These are phyloP conservation scores for Megalopta genalis DNA, from an alignment of 1,140 invertebrate genomes.

Conservation along the genomic window DNA sequence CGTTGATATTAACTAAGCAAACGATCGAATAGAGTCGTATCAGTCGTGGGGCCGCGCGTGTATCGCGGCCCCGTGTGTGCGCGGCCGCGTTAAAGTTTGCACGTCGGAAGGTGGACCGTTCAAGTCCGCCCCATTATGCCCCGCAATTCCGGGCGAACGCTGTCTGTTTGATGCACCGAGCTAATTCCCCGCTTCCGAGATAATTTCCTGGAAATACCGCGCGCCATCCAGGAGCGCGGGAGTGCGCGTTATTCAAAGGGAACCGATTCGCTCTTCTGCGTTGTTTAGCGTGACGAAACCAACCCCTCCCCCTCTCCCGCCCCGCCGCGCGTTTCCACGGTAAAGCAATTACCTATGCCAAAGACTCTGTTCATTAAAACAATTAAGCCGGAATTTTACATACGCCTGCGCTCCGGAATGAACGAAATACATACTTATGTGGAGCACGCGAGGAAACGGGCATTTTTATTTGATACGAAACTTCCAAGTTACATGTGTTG, in stretches of 20 bases:
- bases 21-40: conserved; percentile 62
- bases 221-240: neutral
- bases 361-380: neutral
- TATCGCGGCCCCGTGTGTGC: conserved; percentile 3
- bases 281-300: too few species aligned
- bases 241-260: neutral
- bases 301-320: too few species aligned
- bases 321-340: too few species aligned
- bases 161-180: conserved; percentile 20
- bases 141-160: conserved; percentile 53
- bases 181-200: neutral
- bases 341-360: neutral
- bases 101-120: conserved; percentile 37
- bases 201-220: neutral
- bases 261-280: too few species aligned
- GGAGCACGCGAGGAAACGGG: too few species aligned
- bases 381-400: too few species aligned
- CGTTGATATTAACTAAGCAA: conserved; percentile 68
- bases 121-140: conserved; percentile 39
- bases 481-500: too few species aligned
- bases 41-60: conserved; percentile 39
- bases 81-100: conserved; percentile 43
- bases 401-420: too few species aligned
- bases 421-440: too few species aligned
- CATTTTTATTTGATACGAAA: too few species aligned